phyloP scores from a whole-genome alignment of 2,113 vertebrate genomes.

The Forbesichthys agassizii region DNA sequence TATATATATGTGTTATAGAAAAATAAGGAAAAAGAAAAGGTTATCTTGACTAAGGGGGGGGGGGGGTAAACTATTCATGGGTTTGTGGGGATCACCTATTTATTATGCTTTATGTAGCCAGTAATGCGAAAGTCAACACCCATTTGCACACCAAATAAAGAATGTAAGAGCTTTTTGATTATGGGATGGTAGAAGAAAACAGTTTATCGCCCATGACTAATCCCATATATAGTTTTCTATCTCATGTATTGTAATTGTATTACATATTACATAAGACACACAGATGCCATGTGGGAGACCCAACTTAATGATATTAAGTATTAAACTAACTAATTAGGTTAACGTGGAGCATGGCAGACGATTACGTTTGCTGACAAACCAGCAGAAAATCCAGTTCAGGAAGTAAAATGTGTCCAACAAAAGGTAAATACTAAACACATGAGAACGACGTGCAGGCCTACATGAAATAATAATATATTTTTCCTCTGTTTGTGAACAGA shows the following conservation, averaged over 20 bases:
- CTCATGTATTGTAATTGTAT: neutral
- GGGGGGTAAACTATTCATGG: neutral
- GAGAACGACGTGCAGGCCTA: too few species aligned
- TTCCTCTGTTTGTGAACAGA: too few species aligned
- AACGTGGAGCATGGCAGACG: too few species aligned
- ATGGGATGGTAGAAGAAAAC: neutral
- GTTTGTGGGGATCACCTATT: neutral
- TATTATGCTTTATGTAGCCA: slow-evolving; percentile 18
- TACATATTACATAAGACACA: neutral
- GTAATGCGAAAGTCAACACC: slow-evolving; percentile 15
- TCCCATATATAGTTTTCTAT: neutral
- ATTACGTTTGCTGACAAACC: too few species aligned
- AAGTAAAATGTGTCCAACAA: too few species aligned
- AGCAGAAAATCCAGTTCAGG: too few species aligned
- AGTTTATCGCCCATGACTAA: neutral
- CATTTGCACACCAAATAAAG: slow-evolving; percentile 19
- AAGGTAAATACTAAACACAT: too few species aligned
- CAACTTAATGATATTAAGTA: too few species aligned
- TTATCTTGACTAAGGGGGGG: neutral
- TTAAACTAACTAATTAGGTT: too few species aligned
- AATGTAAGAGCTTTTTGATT: neutral
- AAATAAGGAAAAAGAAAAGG: neutral
- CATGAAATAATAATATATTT: too few species aligned
- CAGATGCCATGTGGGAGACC: too few species aligned
- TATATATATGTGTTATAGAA: neutral